Base-by-base conservation (phyloP, 2,797 vertebrate species). In the Poecilia gillii region DNA sequence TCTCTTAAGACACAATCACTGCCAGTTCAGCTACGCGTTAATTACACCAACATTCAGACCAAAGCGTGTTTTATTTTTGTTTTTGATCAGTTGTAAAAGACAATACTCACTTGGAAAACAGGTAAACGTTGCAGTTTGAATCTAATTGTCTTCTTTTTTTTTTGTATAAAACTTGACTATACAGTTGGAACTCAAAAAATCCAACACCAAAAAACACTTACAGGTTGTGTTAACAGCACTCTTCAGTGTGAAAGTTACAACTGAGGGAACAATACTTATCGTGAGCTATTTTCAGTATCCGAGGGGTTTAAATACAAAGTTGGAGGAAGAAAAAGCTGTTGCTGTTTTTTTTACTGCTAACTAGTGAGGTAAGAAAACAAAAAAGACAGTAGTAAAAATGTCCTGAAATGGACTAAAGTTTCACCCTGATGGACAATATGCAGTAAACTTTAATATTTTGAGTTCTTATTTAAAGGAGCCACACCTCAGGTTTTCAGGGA, bases 1-100 rank as follows among this genome's bases (percentile, higher is more conserved):
- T 75, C 47, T 81, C 71, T 87, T 73, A 49, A 51, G 77, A 74
- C 81, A 78, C 33, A 25, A 2, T 57, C 49, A 7, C 43, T 31
- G 72, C 18, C 66, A 71, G 53, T 83, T 77, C 66, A 73, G 70
- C 41, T 66, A 9, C 33, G 33, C 14, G 47, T 81, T 13, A 31
- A 31, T 81, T 57, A 75, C 72, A 9, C 25, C n/a, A 36, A 5
- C 6, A 59, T 80, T 84, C 46, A 57, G 25, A 74, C 3, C 12
- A 70, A 43, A 46, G 31, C 12, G 53, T 0, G 25, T 55, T 75
- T 80, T 57, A 13, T 8, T 83, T 1, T 41, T 87, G 55, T 73
- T 39, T 39, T 4, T 28, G 2, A 72, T 76, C 25, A 0, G 11
- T 20, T 64, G 18, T 59, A 64, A 53, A 13, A 51, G 31, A 28